These are phyloP conservation scores for Caenorhabditis sinica DNA, from an alignment of 2,888 invertebrate genomes.

Conservation along the genomic window DNA sequence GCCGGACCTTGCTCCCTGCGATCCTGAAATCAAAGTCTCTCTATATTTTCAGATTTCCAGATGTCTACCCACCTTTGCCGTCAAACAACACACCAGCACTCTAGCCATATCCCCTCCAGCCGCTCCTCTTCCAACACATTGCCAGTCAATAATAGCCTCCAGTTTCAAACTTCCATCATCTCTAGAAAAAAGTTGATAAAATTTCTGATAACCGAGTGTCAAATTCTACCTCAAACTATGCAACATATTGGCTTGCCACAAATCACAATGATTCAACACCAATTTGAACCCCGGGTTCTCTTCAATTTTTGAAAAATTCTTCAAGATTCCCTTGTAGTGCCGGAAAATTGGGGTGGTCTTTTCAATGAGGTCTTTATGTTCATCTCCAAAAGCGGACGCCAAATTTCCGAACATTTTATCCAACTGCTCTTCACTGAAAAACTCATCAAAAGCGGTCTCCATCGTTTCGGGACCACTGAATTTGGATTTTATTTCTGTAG, in stretches of 20 bases:
- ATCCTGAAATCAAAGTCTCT: background rate
- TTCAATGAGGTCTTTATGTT: slow-evolving; percentile 4
- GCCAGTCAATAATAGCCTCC: slow-evolving; percentile 51
- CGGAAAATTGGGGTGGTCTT: background rate
- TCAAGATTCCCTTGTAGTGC: background rate
- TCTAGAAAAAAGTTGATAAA: too few relatives aligned
- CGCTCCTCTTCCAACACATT: background rate
- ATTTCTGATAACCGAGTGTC: too few relatives aligned
- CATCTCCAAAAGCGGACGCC: background rate
- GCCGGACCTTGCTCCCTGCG: background rate
- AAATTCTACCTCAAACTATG: background rate
- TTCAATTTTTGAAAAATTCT: background rate
- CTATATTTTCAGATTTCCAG: background rate
- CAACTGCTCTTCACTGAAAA: slow-evolving; percentile 8
- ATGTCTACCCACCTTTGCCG: background rate
- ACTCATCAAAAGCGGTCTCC: slow-evolving; percentile 16
- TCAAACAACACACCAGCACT: slow-evolving; percentile 29
- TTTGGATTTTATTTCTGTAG: background rate
- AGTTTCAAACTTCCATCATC: slow-evolving; percentile 29
- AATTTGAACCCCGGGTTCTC: slow-evolving; percentile 17
- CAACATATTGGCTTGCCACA: slow-evolving; percentile 50
- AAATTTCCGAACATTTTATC: slow-evolving; percentile 4
- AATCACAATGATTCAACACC: slow-evolving; percentile 35
- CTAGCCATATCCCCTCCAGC: slow-evolving; percentile 24
- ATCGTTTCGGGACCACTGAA: slow-evolving; percentile 12